A percentile compares a stretch with the other conserved stretches of the same genome.
Evolutionary conservation across 2,888 invertebrate genomes (phyloP).

Genomic region (Drosophila crucigera): DNA sequence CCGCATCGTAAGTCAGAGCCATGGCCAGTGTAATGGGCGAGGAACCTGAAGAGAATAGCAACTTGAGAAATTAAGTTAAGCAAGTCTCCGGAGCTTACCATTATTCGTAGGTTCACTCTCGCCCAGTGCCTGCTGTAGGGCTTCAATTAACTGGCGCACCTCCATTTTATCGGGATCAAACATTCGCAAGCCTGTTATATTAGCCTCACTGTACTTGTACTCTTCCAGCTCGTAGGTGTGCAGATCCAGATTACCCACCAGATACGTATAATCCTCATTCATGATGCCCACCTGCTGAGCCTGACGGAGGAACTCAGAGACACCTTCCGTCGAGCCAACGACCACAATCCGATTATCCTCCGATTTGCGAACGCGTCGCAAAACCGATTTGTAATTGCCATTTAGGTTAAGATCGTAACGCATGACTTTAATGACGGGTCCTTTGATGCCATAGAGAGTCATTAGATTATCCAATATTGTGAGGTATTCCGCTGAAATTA

Average conservation of each 20-base stretch:
- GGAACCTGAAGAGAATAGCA: constrained; percentile 53
- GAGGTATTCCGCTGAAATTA: constrained; percentile 86
- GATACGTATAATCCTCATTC: constrained; percentile 94
- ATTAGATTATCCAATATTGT: constrained; percentile 90
- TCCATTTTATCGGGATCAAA: constrained; percentile 87
- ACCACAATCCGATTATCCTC: constrained; percentile 90
- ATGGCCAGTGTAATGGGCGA: constrained; percentile 87
- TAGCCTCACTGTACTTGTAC: constrained; percentile 92
- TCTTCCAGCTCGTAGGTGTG: constrained; percentile 88
- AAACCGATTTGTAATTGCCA: constrained; percentile 89
- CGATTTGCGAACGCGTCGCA: constrained; percentile 90
- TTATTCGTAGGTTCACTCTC: constrained; percentile 52
- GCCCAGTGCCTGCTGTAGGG: constrained; percentile 57
- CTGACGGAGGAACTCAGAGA: constrained; percentile 88
- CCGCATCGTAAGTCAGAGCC: constrained; percentile 94
- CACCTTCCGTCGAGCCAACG: constrained; percentile 88
- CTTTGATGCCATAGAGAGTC: constrained; percentile 87
- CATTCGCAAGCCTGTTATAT: constrained; percentile 91
- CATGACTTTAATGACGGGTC: constrained; percentile 87
- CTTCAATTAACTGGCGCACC: constrained; percentile 84
- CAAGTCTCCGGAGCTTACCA: constrained; percentile 26
- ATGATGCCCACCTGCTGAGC: constrained; percentile 98
- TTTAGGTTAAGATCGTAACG: constrained; percentile 89
- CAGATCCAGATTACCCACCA: constrained; percentile 93
- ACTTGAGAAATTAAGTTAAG: too few species aligned